These are phyloP conservation scores for Oreochromis mossambicus DNA, from an alignment of 2,797 vertebrate genomes.

Conservation along the genomic window DNA sequence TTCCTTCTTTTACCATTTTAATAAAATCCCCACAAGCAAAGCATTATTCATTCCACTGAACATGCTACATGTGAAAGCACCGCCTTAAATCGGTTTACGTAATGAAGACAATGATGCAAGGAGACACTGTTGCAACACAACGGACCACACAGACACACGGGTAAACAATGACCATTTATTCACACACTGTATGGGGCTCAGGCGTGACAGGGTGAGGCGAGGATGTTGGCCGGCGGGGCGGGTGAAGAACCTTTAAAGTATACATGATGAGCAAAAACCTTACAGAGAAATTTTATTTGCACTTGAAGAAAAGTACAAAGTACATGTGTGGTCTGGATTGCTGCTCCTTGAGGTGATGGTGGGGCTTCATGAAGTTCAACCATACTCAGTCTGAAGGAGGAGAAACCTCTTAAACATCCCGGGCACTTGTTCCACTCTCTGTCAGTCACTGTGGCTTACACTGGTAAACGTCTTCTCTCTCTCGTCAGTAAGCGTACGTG, in stretches of 20 bases:
- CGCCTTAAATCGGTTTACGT: conserved; percentile 3
- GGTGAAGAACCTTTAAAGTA: conserved; percentile 42
- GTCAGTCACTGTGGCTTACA: background rate
- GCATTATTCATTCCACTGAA: background rate
- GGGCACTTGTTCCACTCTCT: background rate
- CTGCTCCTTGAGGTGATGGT: background rate
- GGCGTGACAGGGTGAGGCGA: conserved; percentile 47
- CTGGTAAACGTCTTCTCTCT: background rate
- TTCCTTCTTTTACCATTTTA: background rate
- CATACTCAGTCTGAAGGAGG: background rate
- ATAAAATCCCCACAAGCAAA: background rate
- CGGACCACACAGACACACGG: conserved; percentile 25
- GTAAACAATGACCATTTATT: conserved; percentile 75
- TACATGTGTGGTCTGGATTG: background rate
- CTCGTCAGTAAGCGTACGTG: background rate
- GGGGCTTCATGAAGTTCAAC: background rate
- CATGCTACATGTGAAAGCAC: background rate
- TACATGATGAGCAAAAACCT: conserved; percentile 32
- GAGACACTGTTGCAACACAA: background rate
- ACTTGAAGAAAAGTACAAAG: conserved; percentile 34
- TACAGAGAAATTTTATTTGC: conserved; percentile 24
- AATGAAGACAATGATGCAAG: background rate
- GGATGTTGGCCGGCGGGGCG: conserved; percentile 5
- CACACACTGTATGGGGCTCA: conserved; percentile 63
- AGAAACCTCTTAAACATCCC: background rate